Evolutionary conservation across 2,888 invertebrate genomes (phyloP).

Genomic region (Barypeithes pellucidus): DNA sequence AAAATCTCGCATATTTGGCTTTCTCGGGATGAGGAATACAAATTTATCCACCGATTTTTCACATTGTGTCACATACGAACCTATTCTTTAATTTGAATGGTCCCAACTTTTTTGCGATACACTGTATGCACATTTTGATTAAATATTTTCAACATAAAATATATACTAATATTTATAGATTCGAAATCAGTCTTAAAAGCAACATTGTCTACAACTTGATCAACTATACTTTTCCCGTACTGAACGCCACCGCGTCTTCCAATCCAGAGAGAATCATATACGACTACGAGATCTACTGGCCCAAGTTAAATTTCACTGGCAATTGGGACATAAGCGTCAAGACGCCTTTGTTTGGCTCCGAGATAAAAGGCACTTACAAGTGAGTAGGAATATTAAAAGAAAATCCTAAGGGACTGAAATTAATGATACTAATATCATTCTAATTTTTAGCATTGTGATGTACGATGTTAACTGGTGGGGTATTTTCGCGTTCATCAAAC

Average conservation of each 20-base stretch:
- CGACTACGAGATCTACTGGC: conserved; percentile 34
- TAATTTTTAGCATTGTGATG: conserved; percentile 18
- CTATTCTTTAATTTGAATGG: no score
- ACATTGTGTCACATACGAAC: no score
- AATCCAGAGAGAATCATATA: conserved; percentile 1
- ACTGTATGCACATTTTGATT: no score
- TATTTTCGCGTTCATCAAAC: conserved; percentile 21
- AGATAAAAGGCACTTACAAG: conserved; percentile 19
- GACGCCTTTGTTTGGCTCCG: not conserved
- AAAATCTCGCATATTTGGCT: no score
- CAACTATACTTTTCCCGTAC: conserved; percentile 1
- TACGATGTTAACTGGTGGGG: conserved; percentile 10
- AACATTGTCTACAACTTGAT: conserved; percentile 23
- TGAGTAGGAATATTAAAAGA: not conserved
- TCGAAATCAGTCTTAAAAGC: conserved; percentile 11
- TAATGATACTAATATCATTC: not conserved
- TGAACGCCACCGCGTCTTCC: not conserved
- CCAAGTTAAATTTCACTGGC: conserved; percentile 23
- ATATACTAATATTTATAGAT: not conserved
- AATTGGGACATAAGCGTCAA: conserved; percentile 7
- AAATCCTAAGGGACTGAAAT: no score
- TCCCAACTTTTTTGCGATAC: no score
- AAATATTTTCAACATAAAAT: no score
- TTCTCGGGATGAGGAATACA: no score
- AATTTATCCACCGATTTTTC: no score